Base-by-base conservation (phyloP, 1,140 invertebrate genomes). In the Neocloeon triangulifer region DNA sequence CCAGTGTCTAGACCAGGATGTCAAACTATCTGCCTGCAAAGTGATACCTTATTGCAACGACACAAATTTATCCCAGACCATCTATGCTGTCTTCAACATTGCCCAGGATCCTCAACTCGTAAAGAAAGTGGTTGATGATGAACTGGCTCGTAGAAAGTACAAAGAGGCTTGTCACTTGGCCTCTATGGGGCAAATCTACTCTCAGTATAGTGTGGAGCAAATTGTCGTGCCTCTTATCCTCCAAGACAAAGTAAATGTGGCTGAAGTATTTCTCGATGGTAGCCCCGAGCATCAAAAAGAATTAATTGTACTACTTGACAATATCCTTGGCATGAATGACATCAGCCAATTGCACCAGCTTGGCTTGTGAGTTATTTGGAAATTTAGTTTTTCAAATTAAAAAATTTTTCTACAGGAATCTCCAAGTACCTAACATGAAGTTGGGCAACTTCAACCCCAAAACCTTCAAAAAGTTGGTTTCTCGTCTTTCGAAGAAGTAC, bases 161-260 rank as follows among this genome's bases (percentile, higher is more conserved):
- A n/a, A n/a, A n/a, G n/a, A 64, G 54, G 72, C 67, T 22, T 68
- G 67, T 35, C 64, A 69, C 33, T 61, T 64, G 48, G 60, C 62
- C 10, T 51, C 60, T 31, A 51, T 66, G 18, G 50, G 78, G 23
- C 51, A 66, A 30, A 46, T 77, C 10, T 69, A 72, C 50, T 47
- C 59, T 23, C 50, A 62, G 27, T 75, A 73, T 51, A 42, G 49
- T 15, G 57, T 73, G 25, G 58, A 72, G 46, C 59, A 66, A 33
- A 59, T 79, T 41, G 39, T 78, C 3, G 51, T 80, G 38, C 74
- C 76, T n/a, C 48, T 81, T 13, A 54, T 79, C 40, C 50, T 79
- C 9, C 73, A 77, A 58, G 73, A 77, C 43, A 75, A 73, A 46
- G 40, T 65, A 15, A 62, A 58, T 40, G 42, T 71, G 17, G 60